Evolutionary conservation across 2,113 vertebrate genomes (phyloP).

Genomic region (Orthonyx spaldingii): DNA sequence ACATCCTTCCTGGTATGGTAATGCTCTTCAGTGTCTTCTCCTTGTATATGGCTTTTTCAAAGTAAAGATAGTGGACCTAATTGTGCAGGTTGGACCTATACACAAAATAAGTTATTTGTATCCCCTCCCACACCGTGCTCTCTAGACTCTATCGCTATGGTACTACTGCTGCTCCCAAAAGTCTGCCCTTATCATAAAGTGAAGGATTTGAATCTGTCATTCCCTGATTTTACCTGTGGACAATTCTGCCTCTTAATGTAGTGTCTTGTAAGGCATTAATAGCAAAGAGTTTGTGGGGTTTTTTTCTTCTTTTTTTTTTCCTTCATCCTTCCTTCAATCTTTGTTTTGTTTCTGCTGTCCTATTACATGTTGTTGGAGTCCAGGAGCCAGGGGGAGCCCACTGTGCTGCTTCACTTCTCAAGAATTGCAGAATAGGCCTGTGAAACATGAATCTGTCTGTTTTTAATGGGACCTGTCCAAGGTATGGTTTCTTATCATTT

Average conservation of each 20-base stretch:
- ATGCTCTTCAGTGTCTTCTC: not conserved
- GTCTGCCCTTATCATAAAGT: not conserved
- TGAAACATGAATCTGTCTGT: not conserved
- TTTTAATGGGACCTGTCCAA: conserved; percentile 7
- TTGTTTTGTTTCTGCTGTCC: not conserved
- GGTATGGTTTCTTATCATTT: not conserved
- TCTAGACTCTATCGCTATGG: not conserved
- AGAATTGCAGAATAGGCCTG: not conserved
- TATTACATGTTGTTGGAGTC: not conserved
- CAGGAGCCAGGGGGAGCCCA: not conserved
- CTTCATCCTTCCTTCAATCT: not conserved
- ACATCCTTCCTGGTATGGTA: not conserved
- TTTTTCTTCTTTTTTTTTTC: not conserved
- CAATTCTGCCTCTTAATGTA: not conserved
- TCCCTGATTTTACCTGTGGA: not conserved
- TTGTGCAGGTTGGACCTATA: not conserved
- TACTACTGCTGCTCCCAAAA: not conserved
- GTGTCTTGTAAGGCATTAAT: not conserved
- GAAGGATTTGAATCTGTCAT: not conserved
- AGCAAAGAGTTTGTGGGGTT: not conserved
- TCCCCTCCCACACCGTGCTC: not conserved
- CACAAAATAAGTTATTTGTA: not conserved
- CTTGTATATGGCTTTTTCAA: not conserved
- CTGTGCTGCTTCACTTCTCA: not conserved
- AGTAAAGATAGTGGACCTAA: not conserved